Percentiles rank a stretch among this genome's conserved stretches.
These are phyloP conservation scores for Microhierax caerulescens DNA, from an alignment of 2,797 vertebrate species.

Conservation along the genomic window DNA sequence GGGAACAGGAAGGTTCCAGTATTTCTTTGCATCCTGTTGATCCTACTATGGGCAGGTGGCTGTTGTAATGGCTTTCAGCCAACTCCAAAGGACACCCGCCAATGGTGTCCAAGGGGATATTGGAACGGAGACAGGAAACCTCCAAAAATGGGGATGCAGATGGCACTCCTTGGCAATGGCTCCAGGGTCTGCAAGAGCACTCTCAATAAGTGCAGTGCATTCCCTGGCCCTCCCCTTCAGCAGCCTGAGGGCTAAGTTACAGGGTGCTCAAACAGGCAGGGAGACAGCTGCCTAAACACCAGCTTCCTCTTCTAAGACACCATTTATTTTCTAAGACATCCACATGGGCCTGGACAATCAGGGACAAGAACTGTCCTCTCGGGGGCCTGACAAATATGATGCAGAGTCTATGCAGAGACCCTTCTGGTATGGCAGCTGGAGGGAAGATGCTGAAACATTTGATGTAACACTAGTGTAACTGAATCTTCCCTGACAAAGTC, in stretches of 20 bases:
- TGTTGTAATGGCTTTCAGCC: background rate
- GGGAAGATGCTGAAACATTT: background rate
- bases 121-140: background rate
- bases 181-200: background rate
- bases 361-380: background rate
- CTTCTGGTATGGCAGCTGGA: background rate
- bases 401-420: background rate
- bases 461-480: background rate
- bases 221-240: background rate
- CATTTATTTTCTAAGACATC: background rate
- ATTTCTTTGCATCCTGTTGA: background rate
- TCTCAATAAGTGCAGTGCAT: accelerated
- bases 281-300: background rate
- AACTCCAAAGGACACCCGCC: background rate
- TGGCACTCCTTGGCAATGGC: background rate
- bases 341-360: background rate
- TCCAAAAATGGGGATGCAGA: background rate
- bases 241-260: background rate
- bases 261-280: background rate
- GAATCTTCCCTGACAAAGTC: background rate
- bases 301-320: background rate
- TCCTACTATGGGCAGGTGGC: background rate
- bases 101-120: background rate
- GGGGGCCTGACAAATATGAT: background rate
- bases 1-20: background rate